Base-by-base conservation (phyloP, 2,113 vertebrate species). In the Nothobranchius furzeri region DNA sequence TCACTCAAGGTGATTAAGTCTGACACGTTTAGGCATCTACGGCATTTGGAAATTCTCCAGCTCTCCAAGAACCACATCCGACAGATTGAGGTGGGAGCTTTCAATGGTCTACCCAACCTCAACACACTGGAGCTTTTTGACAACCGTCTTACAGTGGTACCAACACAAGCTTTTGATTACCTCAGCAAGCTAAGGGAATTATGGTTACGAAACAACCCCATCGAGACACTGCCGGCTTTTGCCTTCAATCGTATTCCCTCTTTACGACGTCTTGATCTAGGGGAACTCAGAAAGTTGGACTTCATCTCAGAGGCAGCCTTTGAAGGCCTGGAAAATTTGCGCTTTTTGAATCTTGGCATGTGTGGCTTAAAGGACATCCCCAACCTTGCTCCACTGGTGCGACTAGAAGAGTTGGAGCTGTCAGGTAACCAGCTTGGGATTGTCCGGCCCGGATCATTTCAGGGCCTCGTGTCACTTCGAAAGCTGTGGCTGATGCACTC, bases 401-500 rank as follows among this genome's bases (percentile, higher is more conserved):
- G 95, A 37, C 64, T 99, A 50, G 97, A 99, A 67, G 97, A 99
- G 85, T 73, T 99, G 55, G 97, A 99, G 82, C 80, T 99, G 0
- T 98, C 97, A 0, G 97, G 97, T 0, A 99, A 98, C 50, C 93
- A 96, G 0, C 71, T 99, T 57, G 96, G 96, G 0, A 83, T 95
- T 0, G 95, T 99, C 0, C 85, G 95, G 0, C 96, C 97, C 0
- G 97, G 97, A 0, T 98, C 97, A 0, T 99, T 99, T 82, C 97
- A 98, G 20, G 97, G 97, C 0, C n/a, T 99, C 40, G 95, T 95
- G 12, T 96, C 96, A 25, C 73, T 99, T 47, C 64, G 95, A 15
- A 98, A 99, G 87, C 87, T 99, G 36, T 99, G 97, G 97, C 55
- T 99, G 66, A 99, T 99, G 97, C 97, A 99, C 74, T 96, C 97